Evolutionary conservation across 2,888 invertebrate genomes (phyloP), one percentile per base, ranked within the genome.

Genomic region (Bombylius major): DNA sequence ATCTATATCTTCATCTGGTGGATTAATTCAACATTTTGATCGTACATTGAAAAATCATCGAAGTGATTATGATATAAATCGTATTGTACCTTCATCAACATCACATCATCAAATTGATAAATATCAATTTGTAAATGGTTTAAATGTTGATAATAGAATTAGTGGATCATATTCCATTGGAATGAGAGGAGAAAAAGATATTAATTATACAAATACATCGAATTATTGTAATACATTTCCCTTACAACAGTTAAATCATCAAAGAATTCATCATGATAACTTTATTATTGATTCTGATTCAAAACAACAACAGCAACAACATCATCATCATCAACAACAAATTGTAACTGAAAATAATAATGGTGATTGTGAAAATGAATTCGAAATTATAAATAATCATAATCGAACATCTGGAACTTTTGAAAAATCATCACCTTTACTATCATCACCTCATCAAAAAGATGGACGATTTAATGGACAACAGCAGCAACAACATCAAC

Each of bases 61-160:
- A 8, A 53, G 42, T 33, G 52, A 56, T 49, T 53, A 56, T 39
- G 56, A 56, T 42, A 50, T 53, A 13, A 56, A 50, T 53, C 50
- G 50, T 36, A 31, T 53, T 31, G 44, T 55, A n/a, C 47, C 51
- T 13, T 46, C n/a, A 7, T 34, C 47, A 39, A 23, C 46, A 11
- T 39, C 11, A 9, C 39, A 39, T 39, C 55, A 45, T 11, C 56
- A 57, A 45, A 23, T 55, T 47, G 64, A 42, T 42, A 42, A 42
- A 42, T 42, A 42, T 42, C 39, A 42, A 11, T 42, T 42, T 42
- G 11, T 11, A 11, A 11, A 42, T 11, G 11, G 12, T 11, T 8
- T 9, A 14, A 13, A 45, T n/a, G n/a, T 6, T 45, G n/a, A 8
- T 23, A 46, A 45, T 7, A 23, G 31, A 42, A 11, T 42, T 11